phyloP scores from a whole-genome alignment of 2,797 vertebrate species.

The Thalassophryne amazonica region DNA sequence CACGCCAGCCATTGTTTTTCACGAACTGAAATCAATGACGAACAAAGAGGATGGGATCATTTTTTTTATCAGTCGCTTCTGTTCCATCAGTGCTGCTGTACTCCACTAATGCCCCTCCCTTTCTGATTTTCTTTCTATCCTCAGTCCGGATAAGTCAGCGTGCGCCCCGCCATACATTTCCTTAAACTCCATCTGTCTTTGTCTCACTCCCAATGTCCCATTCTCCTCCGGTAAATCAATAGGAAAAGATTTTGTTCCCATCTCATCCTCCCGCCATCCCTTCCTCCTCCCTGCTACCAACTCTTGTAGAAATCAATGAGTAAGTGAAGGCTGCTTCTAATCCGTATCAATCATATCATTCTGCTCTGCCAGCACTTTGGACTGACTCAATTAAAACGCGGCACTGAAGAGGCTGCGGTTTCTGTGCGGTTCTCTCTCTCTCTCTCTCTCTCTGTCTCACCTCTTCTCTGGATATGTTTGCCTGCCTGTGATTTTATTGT shows the following conservation, averaged over 20 bases:
- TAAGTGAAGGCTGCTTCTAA: constrained; percentile 54
- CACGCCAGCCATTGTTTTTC: not conserved
- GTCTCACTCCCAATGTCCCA: constrained; percentile 18
- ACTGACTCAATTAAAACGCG: constrained; percentile 63
- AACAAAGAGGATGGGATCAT: not conserved
- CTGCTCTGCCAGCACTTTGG: constrained; percentile 63
- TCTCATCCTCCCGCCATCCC: constrained; percentile 11
- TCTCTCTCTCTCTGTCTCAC: constrained; percentile 8
- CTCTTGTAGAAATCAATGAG: constrained; percentile 53
- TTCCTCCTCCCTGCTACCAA: constrained; percentile 6
- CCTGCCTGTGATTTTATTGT: too few relatives aligned
- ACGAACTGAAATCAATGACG: constrained; percentile 20
- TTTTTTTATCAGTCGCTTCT: constrained; percentile 13
- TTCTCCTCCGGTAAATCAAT: constrained; percentile 37
- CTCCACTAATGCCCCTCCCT: not conserved
- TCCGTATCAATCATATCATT: constrained; percentile 63
- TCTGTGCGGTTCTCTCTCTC: constrained; percentile 24
- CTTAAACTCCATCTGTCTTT: constrained; percentile 17
- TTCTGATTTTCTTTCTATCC: not conserved
- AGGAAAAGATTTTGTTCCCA: constrained; percentile 27
- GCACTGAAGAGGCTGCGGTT: constrained; percentile 21
- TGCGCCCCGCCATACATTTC: not conserved
- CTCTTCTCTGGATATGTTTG: too few relatives aligned
- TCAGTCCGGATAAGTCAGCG: too few relatives aligned
- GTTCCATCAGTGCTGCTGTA: not conserved